Evolutionary conservation across 2,888 invertebrate species (phyloP).

Genomic region (Ariolimax columbianus): DNA sequence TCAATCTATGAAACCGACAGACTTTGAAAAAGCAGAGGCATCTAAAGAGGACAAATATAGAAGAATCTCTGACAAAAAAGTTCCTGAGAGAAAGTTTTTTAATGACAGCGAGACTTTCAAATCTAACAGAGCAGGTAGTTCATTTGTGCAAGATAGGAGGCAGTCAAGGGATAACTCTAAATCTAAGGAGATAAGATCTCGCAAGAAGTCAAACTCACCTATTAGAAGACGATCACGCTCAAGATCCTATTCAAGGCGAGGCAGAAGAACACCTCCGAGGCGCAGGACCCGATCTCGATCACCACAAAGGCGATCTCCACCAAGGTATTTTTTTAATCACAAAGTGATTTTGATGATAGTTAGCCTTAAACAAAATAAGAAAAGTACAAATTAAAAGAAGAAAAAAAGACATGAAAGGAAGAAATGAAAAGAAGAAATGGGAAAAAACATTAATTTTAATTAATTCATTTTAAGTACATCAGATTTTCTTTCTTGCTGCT

Average conservation of each 20-base stretch:
- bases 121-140: not conserved
- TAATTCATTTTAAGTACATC: too few relatives aligned
- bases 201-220: conserved; percentile 17
- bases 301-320: conserved; percentile 52
- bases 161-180: conserved; percentile 19
- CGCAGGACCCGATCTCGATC: conserved; percentile 53
- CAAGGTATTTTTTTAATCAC: conserved; percentile 24
- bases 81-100: conserved; percentile 56
- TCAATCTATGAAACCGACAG: not conserved
- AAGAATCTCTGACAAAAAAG: conserved; percentile 10
- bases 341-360: too few relatives aligned
- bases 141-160: conserved; percentile 1
- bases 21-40: conserved; percentile 15
- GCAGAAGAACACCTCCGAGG: conserved; percentile 42
- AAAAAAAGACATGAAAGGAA: too few relatives aligned
- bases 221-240: conserved; percentile 46
- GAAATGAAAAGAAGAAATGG: too few relatives aligned
- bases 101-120: conserved; percentile 14
- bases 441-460: too few relatives aligned
- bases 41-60: not conserved
- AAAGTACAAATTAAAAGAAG: too few relatives aligned
- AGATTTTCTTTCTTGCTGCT: too few relatives aligned
- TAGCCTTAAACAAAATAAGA: too few relatives aligned
- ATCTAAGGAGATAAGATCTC: conserved; percentile 20
- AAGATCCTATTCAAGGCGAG: conserved; percentile 45